These are phyloP conservation scores for Tychaedon coryphoeus DNA, from an alignment of 2,113 vertebrate genomes.

Conservation along the genomic window DNA sequence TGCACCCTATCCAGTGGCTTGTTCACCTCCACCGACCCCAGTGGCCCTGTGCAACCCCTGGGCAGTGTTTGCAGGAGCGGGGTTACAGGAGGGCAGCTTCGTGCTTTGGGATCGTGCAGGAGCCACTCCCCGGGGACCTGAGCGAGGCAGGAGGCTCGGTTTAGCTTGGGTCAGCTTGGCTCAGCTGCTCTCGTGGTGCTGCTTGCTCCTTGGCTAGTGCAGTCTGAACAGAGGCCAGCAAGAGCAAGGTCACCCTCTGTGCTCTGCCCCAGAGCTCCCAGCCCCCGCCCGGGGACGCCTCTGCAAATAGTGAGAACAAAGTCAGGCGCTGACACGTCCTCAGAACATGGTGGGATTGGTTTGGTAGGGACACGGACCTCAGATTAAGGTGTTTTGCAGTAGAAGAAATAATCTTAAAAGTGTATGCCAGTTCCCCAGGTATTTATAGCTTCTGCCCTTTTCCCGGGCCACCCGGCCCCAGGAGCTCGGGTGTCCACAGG, in stretches of 20 bases:
- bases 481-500: background rate
- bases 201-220: background rate
- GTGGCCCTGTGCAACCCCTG: rapidly evolving
- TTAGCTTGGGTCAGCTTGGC: background rate
- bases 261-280: background rate
- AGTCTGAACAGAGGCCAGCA: background rate
- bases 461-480: rapidly evolving
- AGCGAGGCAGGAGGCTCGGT: rapidly evolving
- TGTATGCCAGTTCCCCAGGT: background rate
- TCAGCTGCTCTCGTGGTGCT: background rate
- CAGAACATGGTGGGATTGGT: background rate
- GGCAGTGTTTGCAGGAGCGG: background rate
- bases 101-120: rapidly evolving
- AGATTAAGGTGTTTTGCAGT: background rate
- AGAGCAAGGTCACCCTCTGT: background rate
- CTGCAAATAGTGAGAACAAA: background rate
- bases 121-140: rapidly evolving
- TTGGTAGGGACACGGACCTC: background rate
- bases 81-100: rapidly evolving
- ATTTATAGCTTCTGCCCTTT: constrained; percentile 21
- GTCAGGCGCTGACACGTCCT: background rate
- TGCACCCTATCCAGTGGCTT: rapidly evolving
- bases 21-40: background rate
- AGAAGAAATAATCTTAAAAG: background rate
- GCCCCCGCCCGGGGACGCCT: background rate